Base-by-base conservation (phyloP, 1,140 invertebrate genomes). In the Pseudobourletiella spinata region DNA sequence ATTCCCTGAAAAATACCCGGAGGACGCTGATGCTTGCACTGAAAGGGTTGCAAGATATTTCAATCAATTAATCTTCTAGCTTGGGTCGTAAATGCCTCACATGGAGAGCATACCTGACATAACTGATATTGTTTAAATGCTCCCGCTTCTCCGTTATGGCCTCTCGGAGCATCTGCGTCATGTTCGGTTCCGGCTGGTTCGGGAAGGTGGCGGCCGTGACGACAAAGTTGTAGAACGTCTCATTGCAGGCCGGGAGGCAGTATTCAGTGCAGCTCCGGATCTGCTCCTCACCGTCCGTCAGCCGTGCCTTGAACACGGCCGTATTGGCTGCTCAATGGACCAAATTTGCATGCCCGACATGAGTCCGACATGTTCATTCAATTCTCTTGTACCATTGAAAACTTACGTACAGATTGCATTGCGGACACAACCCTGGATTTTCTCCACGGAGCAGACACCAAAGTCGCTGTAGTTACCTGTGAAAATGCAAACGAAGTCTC, bases 141-240 rank as follows among this genome's bases (percentile, higher is more conserved):
- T 48, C 44, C 18, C 44, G 14, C 22, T 48, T 48, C 6, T 48
- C 6, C 6, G 6, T 48, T 14, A 48, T 48, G 6, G 64, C 61
- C 42, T 70, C 69, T 20, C 67, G 24, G 1, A 70, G 48, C 25
- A 68, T 63, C 51, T 66, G 63, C 1, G 69, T 70, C 57, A 57
- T 63, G 32, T 70, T 70, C 20, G 69, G 69, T 18, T 64, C 61
- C 1, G 57, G 54, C 42, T 70, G 69, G 25, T 69, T 70, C 1
- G 69, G 69, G 46, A 69, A 70, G 14, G 39, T 39, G 3, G 61
- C 62, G 0, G 64, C 64, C 14, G 66, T 61, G 0, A 70, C 58
- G 6, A 66, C 56, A 1, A 62, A 52, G 50, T 70, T 64, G 39
- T 70, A 70, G 51, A 70, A 69, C n/a, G 69, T 70, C 46, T 70